phyloP scores from a whole-genome alignment of 2,888 invertebrate genomes.

The Drosophila neonasuta region DNA sequence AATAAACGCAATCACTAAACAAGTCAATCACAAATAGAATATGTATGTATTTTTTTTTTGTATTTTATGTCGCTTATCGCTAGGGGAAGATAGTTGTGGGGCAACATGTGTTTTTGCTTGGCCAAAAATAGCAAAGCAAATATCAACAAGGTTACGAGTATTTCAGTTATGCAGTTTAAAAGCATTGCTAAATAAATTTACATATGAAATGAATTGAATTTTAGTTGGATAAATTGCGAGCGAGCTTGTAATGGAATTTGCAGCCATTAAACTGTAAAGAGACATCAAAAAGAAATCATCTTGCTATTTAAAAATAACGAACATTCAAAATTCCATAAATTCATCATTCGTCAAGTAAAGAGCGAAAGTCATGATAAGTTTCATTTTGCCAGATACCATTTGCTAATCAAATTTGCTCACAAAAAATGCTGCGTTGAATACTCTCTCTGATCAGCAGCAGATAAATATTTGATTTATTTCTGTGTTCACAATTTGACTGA shows the following conservation, averaged over 20 bases:
- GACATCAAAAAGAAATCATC: background rate
- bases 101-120: constrained; percentile 3
- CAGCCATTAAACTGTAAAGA: background rate
- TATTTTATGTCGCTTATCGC: constrained; percentile 13
- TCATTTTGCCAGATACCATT: background rate
- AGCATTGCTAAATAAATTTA: background rate
- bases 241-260: background rate
- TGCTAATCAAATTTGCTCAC: background rate
- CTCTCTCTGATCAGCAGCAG: background rate
- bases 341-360: background rate
- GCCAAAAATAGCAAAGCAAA: background rate
- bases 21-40: constrained; percentile 4
- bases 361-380: background rate
- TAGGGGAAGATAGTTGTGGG: constrained; percentile 3
- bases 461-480: background rate
- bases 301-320: background rate
- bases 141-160: background rate
- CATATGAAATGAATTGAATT: background rate
- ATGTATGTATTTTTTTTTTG: background rate
- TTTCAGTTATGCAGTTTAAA: background rate
- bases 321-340: background rate
- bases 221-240: background rate
- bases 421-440: background rate
- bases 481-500: background rate
- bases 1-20: constrained; percentile 19